phyloP scores from a whole-genome alignment of 2,113 vertebrate species.

The mouse (Mus musculus) region DNA sequence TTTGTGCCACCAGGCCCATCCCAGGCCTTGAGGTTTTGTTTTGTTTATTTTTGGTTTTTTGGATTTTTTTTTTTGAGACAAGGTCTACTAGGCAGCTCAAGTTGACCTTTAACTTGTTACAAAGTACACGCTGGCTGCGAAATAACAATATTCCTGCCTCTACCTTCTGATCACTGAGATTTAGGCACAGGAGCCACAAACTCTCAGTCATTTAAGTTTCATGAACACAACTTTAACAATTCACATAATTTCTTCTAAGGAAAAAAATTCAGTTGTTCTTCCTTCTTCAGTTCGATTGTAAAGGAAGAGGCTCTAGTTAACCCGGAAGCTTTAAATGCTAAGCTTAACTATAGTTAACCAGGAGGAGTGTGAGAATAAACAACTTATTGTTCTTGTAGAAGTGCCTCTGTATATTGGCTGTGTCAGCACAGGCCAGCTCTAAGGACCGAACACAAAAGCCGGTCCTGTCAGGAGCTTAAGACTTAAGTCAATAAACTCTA shows the following conservation, averaged over 20 bases:
- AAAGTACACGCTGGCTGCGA: background rate
- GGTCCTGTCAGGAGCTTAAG: background rate
- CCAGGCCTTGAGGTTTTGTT: background rate
- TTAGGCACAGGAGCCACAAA: background rate
- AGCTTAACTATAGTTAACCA: constrained; percentile 5
- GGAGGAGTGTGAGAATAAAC: constrained; percentile 18
- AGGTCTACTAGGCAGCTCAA: background rate
- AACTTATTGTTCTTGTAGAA: background rate
- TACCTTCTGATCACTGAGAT: background rate
- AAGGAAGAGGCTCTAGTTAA: constrained; percentile 12
- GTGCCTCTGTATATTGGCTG: background rate
- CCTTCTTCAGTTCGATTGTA: constrained; percentile 30
- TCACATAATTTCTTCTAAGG: constrained; percentile 14
- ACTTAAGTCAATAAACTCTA: background rate
- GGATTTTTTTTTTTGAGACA: background rate
- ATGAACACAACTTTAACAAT: constrained; percentile 13
- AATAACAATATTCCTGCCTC: background rate
- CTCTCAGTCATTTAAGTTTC: background rate
- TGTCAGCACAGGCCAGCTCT: background rate
- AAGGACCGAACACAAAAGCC: background rate
- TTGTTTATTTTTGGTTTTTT: too few species aligned
- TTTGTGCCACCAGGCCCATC: background rate
- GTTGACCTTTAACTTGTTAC: background rate
- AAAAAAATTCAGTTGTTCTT: constrained; percentile 35
- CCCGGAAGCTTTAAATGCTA: background rate